Conservation (phyloP, 2,888 invertebrate genomes). For the Eutolmus rufibarbis region DNA sequence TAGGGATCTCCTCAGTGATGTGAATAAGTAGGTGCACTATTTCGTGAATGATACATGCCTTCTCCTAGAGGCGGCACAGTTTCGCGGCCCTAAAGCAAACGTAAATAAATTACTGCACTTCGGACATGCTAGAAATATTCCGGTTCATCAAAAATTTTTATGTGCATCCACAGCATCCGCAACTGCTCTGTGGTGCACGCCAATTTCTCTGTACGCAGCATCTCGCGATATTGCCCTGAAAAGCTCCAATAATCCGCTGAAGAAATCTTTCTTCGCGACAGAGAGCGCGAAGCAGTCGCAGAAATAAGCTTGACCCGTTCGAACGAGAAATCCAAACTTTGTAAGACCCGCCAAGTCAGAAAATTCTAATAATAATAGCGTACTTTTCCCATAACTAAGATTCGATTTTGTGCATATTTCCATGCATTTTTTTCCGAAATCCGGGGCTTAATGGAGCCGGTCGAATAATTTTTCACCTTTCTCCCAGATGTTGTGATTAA, state of each 20-base stretch:
- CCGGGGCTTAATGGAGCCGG: not conserved
- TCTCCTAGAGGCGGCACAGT: not conserved
- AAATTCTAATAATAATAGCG: constrained; percentile 33
- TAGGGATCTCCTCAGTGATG: not conserved
- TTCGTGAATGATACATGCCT: not conserved
- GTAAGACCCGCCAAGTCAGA: constrained; percentile 55
- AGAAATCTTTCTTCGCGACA: constrained; percentile 11
- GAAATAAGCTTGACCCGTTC: constrained; percentile 59
- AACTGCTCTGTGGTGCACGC: not conserved
- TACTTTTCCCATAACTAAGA: not conserved
- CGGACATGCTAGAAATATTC: not conserved
- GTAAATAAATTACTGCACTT: not conserved
- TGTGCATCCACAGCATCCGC: not conserved
- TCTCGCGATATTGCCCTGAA: not conserved
- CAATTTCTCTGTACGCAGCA: not conserved
- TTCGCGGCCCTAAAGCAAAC: not conserved
- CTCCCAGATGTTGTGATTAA: not conserved
- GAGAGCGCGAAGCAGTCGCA: constrained; percentile 54
- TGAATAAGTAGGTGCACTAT: not conserved
- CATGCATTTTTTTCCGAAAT: not conserved
- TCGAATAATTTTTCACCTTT: not conserved
- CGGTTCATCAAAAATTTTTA: not conserved
- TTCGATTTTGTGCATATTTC: not conserved
- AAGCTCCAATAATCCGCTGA: not conserved
- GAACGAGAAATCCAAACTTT: constrained; percentile 56